phyloP scores from a whole-genome alignment of 2,888 invertebrate genomes.

The Leucophenga montana region DNA sequence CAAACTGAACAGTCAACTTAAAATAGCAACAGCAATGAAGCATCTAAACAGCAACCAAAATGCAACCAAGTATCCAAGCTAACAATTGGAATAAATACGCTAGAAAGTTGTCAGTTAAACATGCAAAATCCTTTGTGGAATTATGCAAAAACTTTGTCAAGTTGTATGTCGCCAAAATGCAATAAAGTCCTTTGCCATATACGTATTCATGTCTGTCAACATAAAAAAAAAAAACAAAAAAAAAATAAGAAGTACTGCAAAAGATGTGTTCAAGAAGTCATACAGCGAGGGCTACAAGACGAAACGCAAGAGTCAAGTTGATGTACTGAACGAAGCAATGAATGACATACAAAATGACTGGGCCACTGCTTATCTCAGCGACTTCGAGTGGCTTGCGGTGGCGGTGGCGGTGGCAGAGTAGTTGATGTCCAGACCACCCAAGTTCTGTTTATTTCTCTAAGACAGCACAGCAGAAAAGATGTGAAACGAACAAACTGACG shows the following conservation, averaged over 20 bases:
- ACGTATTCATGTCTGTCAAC: background rate
- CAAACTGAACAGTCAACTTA: background rate
- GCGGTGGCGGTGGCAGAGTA: too few species aligned
- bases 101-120: constrained; percentile 52
- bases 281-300: too few species aligned
- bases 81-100: constrained; percentile 39
- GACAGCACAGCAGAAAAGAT: background rate
- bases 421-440: background rate
- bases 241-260: background rate
- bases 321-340: background rate
- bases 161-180: constrained; percentile 57
- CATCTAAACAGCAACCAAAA: constrained; percentile 41
- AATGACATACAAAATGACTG: constrained; percentile 24
- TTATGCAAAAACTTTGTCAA: constrained; percentile 24
- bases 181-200: constrained; percentile 48
- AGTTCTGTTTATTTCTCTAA: background rate
- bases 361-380: constrained; percentile 19
- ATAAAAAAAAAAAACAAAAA: background rate
- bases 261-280: background rate
- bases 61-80: constrained; percentile 23
- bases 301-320: too few species aligned
- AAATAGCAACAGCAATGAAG: constrained; percentile 17
- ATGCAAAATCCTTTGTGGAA: constrained; percentile 51
- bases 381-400: background rate
- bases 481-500: background rate